Base-by-base conservation (phyloP, 2,113 vertebrate genomes). In the Eptesicus fuscus region DNA sequence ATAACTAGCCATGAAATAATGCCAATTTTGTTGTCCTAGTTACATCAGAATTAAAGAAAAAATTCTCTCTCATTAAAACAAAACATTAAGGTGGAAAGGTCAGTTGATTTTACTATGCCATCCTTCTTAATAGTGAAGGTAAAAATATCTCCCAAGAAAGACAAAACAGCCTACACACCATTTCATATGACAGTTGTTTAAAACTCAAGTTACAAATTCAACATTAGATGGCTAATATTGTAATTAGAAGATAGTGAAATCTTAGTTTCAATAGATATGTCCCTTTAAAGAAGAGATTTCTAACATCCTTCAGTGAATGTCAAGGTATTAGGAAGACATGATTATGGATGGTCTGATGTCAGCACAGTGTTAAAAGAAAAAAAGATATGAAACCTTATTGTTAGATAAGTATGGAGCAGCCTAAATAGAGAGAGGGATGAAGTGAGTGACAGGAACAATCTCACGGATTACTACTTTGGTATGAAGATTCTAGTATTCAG, bases 381-480 rank as follows among this genome's bases (percentile, higher is more conserved):
- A 93, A 93, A 92, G 67, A 85, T 9, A 77, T 18, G 93, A 91
- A 85, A 94, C 94, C 87, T 91, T 73, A 16, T 42, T 94, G n/a
- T 40, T n/a, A 78, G 90, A 11, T 97, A 95, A 93, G 17, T 86
- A 7, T 0, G 0, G 82, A 84, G 85, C 28, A 76, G 91, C 86
- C 98, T 98, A 76, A 92, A 61, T 86, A 96, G 95, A 35, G 89
- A 92, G 53, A 96, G 30, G 93, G 83, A 96, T 97, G 70, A 91
- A 61, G 79, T 98, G 96, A 98, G 96, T 98, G 98, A 96, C 96
- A 97, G 93, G 87, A 97, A 71, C 97, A 98, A 96, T 97, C 94
- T 97, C 23, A 10, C 0, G 90, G 97, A 97, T 98, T 98, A 97
- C 94, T 86, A 94, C 83, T 94, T 96, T 95, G 98, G 79, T 83